Conservation (phyloP, 2,888 invertebrate species). For the Caenorhabditis parvicauda region DNA sequence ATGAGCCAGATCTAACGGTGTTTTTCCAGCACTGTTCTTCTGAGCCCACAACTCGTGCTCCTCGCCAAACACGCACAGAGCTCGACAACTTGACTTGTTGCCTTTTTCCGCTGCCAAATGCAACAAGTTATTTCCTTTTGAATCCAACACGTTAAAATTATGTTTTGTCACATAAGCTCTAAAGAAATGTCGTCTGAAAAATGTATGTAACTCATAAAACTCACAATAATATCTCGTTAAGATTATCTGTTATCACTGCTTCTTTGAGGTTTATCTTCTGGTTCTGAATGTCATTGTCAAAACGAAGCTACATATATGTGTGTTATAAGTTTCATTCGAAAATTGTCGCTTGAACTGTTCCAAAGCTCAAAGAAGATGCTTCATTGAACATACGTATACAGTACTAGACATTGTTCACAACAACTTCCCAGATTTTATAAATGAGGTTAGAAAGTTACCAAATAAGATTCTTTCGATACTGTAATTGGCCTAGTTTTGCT, state of each 20-base stretch:
- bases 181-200: background rate
- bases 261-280: background rate
- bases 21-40: conserved; percentile 26
- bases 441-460: too few species aligned
- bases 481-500: too few species aligned
- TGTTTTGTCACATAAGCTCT: conserved; percentile 17
- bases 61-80: conserved; percentile 10
- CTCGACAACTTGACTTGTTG: conserved; percentile 10
- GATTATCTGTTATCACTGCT: background rate
- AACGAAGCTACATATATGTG: too few species aligned
- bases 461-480: too few species aligned
- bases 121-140: conserved; percentile 16
- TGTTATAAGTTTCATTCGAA: too few species aligned
- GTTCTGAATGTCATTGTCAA: too few species aligned
- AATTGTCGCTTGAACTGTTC: too few species aligned
- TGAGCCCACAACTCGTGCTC: conserved; percentile 15
- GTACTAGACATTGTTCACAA: too few species aligned
- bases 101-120: conserved; percentile 17
- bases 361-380: too few species aligned
- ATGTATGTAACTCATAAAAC: background rate
- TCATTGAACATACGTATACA: too few species aligned
- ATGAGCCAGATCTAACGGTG: conserved; percentile 22
- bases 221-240: background rate
- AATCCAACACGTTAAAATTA: conserved; percentile 10
- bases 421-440: too few species aligned